Base-by-base conservation (phyloP, 2,888 invertebrate genomes). In the Mythimna ferrago region DNA sequence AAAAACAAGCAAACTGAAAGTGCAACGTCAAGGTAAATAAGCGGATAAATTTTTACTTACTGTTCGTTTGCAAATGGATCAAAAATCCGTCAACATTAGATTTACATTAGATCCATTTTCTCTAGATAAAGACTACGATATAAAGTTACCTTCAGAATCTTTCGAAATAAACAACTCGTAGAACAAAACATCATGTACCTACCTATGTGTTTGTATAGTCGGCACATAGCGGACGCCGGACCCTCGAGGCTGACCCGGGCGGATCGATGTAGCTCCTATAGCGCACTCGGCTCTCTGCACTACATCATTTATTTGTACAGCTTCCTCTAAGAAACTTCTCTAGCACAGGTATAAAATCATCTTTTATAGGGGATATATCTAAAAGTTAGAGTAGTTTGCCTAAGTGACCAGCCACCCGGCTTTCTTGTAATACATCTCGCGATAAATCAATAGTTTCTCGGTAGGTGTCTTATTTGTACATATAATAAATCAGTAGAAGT, bases 231-330 rank as follows among this genome's bases (percentile, higher is more conserved):
- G 78, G 32, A 67, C 71, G 62, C 35, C 21, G 38, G 66, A 66
- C 56, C 63, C 74, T 68, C 61, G 66, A 58, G 71, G 66, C 76
- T 58, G 77, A 26, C 94, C 94, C 93, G 93, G 92, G 89, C 92
- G 82, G 93, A 94, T 94, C 94, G 94, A 94, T 94, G 75, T 80
- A 93, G 93, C 94, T 88, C 61, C 82, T 73, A 61, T 57, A 60
- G 61, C 67, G 66, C 54, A 21, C 78, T 65, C 57, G 51, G 35
- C 41, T 51, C 53, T 57, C 57, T 61, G 44, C 54, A 71, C 54
- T 48, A 53, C n/a, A 62, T 71, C 10, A 62, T 70, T 81, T 80
- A 63, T 79, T 61, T 54, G 6, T 80, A 35, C 38, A 41, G 48
- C 41, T 21, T 38, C 41, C 35, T 71, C 60, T 5, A 26, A 67